Conservation (phyloP, 30 jellyfish, hydroid and myxozoan species). For the Phacellophora camtschatica region DNA sequence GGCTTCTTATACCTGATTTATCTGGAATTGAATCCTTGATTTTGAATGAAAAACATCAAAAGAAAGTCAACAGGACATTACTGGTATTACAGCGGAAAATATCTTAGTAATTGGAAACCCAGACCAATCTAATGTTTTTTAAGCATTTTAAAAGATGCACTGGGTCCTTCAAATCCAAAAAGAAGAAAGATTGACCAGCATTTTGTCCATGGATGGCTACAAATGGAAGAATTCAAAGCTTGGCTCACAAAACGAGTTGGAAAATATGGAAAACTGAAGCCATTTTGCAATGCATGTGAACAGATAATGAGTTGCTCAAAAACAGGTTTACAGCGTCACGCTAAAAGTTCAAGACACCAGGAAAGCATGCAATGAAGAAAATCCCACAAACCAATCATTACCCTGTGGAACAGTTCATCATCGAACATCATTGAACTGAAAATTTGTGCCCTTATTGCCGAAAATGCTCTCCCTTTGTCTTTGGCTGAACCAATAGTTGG, state of each 20-base stretch:
- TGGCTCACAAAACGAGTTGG: background rate
- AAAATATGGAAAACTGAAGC: background rate
- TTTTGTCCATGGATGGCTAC: background rate
- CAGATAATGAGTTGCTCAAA: background rate
- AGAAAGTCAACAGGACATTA: conserved; percentile 35
- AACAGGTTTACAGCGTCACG: background rate
- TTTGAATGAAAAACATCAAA: conserved; percentile 18
- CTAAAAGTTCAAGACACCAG: background rate
- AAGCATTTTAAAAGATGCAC: conserved; percentile 37
- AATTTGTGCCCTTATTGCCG: conserved; percentile 31
- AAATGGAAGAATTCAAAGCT: background rate
- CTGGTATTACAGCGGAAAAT: conserved; percentile 14
- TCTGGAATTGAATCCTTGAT: conserved; percentile 14
- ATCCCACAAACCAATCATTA: background rate
- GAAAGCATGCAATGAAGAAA: background rate
- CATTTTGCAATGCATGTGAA: background rate
- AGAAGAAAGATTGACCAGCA: background rate
- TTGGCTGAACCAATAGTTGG: conserved; percentile 1
- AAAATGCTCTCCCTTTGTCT: conserved; percentile 25
- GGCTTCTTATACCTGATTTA: conserved; percentile 14
- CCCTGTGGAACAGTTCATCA: background rate
- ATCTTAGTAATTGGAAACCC: conserved; percentile 18
- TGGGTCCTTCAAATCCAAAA: background rate
- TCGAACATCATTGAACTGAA: background rate
- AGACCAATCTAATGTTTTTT: conserved; percentile 28